These are phyloP conservation scores for Cremastinae sp. DNA, from an alignment of 2,888 invertebrate genomes.

Conservation along the genomic window DNA sequence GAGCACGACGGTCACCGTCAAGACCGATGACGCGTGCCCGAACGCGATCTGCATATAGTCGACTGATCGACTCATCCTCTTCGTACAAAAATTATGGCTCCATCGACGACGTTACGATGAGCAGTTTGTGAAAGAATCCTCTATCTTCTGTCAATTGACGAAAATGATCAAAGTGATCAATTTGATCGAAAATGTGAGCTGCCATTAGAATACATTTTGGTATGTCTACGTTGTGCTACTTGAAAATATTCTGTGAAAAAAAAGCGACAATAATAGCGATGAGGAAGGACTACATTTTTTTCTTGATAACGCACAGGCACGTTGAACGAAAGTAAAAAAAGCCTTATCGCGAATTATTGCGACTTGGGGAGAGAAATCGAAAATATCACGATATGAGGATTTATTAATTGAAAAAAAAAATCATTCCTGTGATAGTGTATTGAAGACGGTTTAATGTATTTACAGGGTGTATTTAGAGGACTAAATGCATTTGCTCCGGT, in stretches of 20 bases:
- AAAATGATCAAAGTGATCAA: neutral
- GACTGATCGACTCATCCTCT: constrained; percentile 17
- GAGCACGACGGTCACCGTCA: constrained; percentile 55
- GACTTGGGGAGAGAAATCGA: neutral
- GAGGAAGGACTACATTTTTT: no score
- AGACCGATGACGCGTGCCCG: constrained; percentile 68
- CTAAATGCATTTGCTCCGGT: constrained; percentile 33
- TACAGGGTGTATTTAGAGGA: constrained; percentile 7
- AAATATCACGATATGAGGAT: constrained; percentile 22
- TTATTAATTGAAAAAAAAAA: constrained; percentile 40
- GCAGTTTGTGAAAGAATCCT: neutral
- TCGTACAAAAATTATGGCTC: constrained; percentile 61
- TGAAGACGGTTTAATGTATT: constrained; percentile 26
- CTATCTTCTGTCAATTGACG: neutral
- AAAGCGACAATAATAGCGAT: neutral
- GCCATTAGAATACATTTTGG: constrained; percentile 15
- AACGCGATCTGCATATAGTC: constrained; percentile 73
- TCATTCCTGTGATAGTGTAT: constrained; percentile 52
- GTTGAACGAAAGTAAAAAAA: neutral
- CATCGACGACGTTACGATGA: constrained; percentile 30
- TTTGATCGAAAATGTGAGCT: constrained; percentile 3
- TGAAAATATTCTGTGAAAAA: neutral
- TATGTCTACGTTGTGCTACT: neutral
- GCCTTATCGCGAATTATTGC: neutral
- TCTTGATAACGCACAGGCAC: neutral